These are phyloP conservation scores for Acleris sparsana DNA, from an alignment of 2,888 invertebrate species.

Conservation along the genomic window DNA sequence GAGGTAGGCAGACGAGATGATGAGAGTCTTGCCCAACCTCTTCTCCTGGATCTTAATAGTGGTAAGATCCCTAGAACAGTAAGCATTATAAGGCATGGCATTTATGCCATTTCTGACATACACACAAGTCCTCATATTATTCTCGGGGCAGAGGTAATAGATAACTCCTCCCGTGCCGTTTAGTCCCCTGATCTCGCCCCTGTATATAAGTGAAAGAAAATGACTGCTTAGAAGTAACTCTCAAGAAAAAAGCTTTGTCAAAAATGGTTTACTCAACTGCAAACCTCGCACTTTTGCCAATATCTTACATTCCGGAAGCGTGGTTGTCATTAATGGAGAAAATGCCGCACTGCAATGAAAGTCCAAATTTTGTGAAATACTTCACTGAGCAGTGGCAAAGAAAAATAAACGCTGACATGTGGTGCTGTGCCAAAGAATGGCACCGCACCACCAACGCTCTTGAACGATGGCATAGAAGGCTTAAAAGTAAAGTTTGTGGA, in stretches of 20 bases:
- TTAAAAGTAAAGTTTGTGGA: slow-evolving; percentile 6
- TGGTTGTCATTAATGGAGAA: neutral
- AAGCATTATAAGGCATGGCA: too few species aligned
- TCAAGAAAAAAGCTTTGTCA: neutral
- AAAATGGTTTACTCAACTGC: neutral
- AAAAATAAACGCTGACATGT: slow-evolving; percentile 15
- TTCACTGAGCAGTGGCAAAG: too few species aligned
- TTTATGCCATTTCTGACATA: too few species aligned
- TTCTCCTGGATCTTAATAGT: too few species aligned
- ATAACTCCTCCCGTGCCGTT: too few species aligned
- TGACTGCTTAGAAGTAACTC: neutral
- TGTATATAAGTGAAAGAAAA: neutral
- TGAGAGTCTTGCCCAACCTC: too few species aligned
- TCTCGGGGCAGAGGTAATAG: too few species aligned
- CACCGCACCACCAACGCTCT: slow-evolving; percentile 16
- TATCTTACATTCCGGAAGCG: slow-evolving; percentile 2
- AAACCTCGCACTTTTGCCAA: neutral
- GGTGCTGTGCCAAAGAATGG: slow-evolving; percentile 16
- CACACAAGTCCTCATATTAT: too few species aligned
- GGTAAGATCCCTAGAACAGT: too few species aligned
- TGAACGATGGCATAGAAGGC: slow-evolving; percentile 12
- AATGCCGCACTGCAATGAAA: slow-evolving; percentile 1
- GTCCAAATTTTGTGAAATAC: neutral
- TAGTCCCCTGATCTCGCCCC: too few species aligned
- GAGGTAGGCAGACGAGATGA: too few species aligned